Evolutionary conservation across 2,888 invertebrate species (phyloP).

Genomic region (Orthosia cruda): DNA sequence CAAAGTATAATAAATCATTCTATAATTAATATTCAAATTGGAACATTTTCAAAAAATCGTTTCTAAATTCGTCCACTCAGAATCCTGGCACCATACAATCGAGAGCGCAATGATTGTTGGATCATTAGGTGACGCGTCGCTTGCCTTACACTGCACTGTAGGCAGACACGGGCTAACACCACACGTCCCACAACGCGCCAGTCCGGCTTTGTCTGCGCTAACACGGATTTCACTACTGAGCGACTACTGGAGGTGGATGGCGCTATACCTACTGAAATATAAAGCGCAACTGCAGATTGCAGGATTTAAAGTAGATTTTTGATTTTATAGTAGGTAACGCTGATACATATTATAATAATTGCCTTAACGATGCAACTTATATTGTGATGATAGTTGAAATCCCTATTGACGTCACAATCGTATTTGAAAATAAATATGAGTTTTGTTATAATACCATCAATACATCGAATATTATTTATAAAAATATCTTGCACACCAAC

Average conservation of each 20-base stretch:
- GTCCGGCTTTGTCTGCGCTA: conserved; percentile 50
- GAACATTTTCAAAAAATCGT: neutral
- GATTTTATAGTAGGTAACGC: neutral
- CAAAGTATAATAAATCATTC: neutral
- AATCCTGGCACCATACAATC: conserved; percentile 34
- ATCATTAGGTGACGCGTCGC: conserved; percentile 48
- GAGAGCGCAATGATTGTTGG: conserved; percentile 48
- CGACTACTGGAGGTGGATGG: conserved; percentile 18
- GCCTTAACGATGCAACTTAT: too few relatives aligned
- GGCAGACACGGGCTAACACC: conserved; percentile 39
- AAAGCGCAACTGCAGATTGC: neutral
- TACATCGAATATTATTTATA: too few relatives aligned
- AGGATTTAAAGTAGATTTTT: neutral
- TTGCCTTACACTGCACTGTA: conserved; percentile 19
- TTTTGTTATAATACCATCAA: too few relatives aligned
- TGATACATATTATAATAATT: too few relatives aligned
- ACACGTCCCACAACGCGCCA: conserved; percentile 37
- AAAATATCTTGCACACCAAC: neutral
- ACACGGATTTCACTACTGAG: conserved; percentile 48
- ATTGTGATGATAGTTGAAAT: too few relatives aligned
- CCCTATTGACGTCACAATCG: too few relatives aligned
- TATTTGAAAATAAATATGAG: too few relatives aligned
- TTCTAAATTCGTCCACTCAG: conserved; percentile 1
- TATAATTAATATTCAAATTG: neutral
- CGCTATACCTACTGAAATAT: conserved; percentile 22